Evolutionary conservation across 2,797 vertebrate genomes (phyloP), one percentile per base, ranked within the genome.

Genomic region (Nasua narica): DNA sequence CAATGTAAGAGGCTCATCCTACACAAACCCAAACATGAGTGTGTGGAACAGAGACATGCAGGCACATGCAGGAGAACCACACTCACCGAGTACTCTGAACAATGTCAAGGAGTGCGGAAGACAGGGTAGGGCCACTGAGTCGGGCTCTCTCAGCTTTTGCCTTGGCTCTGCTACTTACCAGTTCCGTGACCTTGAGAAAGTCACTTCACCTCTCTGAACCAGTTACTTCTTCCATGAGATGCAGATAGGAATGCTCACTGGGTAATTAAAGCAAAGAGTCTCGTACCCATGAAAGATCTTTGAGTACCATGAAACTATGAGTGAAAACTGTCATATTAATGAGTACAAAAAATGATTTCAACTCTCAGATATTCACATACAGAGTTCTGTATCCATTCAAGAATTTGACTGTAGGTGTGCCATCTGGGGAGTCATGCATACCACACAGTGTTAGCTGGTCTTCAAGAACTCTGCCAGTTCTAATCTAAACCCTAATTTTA

Each of bases 41-140:
- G 2, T 6, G 6, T 3, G 9, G n/a, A 78, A 29, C 3, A 62
- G 29, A 43, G 43, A 9, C 1, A 14, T 4, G 56, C 19, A 11
- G n/a, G 23, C 25, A 7, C 16, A 11, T 13, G 11, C 40, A 23
- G 48, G 40, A n/a, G 29, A n/a, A 60, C 16, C 10, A 3, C 52
- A 3, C 62, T 77, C 29, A 7, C 43, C 0, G 27, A 40, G 16
- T 4, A 32, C 5, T 58, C 40, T 94, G n/a, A 48, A 70, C 0
- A 16, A 70, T 7, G 25, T 23, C 23, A 29, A 23, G 15, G 15
- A 70, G 3, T 0, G 2, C 4, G 35, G 43, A 25, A 48, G 32
- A 56, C 52, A 40, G 16, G 43, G 15, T 0, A 1, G 60, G 8
- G 43, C 40, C 29, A 2, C 0, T 0, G 50, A 50, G 40, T 0